Base-by-base conservation (phyloP, 2,113 vertebrate species). In the Myotis lucifugus region DNA sequence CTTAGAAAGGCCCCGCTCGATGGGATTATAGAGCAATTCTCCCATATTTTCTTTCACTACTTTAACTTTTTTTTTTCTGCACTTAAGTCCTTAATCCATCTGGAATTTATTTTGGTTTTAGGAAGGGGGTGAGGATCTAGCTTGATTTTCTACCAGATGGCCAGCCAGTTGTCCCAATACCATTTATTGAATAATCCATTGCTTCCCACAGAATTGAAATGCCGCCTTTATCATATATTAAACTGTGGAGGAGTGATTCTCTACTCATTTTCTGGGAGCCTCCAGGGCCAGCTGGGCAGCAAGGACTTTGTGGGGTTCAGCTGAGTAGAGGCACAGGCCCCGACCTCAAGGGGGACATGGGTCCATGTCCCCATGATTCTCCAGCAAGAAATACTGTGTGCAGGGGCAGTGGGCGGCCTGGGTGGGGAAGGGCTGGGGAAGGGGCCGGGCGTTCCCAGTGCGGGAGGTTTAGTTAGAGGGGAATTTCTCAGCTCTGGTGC, bases 91-190 rank as follows among this genome's bases (percentile, higher is more conserved):
- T 94, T 95, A 97, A 96, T 97, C 96, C 96, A 95, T 97, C 94
- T 97, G 97, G 95, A 95, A 95, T 97, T 97, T 97, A 97, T 97
- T 96, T 97, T 96, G 94, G 95, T 96, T 93, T 97, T 91, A 85
- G 88, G 85, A 97, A 88, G 96, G 97, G 95, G 95, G 96, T 95
- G 96, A 97, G 67, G 94, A 85, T 97, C 95, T 90, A 95, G 96
- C 95, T 96, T 96, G 95, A 94, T 92, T 97, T 95, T 97, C 95
- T 92, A 95, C 92, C 97, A 97, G 96, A 97, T 97, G 97, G 96
- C 85, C 91, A 96, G 85, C 92, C 96, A 95, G 82, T 97, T 97
- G 96, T 97, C 94, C 96, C 97, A 95, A 95, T 96, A 95, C 92
- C 96, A 72, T 92, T 97, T 97, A 96, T 97, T 97, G 96, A 96